Conservation (phyloP, 2,113 vertebrate genomes). For the Rhynchomys soricoides region DNA sequence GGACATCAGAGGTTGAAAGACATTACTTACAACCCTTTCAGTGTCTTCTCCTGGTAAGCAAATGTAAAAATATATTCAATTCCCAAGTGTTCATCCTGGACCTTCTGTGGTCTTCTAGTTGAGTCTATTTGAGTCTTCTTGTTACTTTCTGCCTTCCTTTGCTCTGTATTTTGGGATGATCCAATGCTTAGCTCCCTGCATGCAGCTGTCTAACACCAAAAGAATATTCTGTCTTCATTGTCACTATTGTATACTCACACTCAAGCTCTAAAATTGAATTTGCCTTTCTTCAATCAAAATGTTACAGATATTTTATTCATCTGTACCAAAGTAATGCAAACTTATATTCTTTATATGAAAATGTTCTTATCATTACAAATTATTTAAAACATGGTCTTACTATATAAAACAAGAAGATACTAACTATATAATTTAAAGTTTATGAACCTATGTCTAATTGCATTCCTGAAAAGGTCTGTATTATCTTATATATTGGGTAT, state of each 20-base stretch:
- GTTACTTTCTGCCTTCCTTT: not conserved
- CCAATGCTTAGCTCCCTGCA: not conserved
- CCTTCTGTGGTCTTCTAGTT: not conserved
- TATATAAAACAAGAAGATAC: conserved; percentile 2
- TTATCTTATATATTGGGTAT: not conserved
- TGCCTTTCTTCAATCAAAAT: not conserved
- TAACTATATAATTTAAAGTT: not conserved
- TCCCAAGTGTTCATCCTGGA: not conserved
- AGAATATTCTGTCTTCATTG: not conserved
- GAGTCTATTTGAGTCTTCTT: not conserved
- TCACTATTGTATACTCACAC: not conserved
- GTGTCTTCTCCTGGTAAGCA: not conserved
- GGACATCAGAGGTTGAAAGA: not conserved
- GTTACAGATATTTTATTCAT: not conserved
- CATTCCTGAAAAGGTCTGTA: not conserved
- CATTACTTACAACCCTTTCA: not conserved
- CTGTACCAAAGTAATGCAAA: not conserved
- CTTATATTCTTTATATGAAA: not conserved
- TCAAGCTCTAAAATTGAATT: conserved; percentile 2
- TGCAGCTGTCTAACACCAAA: not conserved
- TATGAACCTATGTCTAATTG: not conserved
- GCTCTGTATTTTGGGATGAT: not conserved
- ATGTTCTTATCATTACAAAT: not conserved
- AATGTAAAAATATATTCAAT: not conserved
- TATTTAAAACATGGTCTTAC: not conserved